A percentile compares a stretch with the other conserved stretches of the same genome.
Conservation (phyloP, 2,888 invertebrate species). For the Gonocerus acuteangulatus region DNA sequence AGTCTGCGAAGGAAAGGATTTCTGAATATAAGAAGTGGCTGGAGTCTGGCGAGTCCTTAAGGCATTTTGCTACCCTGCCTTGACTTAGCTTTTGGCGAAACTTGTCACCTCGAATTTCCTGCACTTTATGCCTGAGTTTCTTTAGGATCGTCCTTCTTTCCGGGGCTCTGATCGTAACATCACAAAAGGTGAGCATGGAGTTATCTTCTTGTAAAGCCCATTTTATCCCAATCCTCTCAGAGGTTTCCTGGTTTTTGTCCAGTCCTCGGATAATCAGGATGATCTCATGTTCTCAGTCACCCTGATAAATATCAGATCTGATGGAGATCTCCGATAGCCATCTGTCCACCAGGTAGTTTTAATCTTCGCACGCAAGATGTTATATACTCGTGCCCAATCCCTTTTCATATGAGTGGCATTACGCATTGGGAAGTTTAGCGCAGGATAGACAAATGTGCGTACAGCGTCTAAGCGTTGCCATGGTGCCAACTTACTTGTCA, state of each 20-base stretch:
- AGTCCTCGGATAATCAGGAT: too few species aligned
- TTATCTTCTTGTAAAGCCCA: background rate
- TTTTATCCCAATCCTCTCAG: background rate
- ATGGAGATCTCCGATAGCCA: background rate
- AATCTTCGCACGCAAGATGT: conserved; percentile 11
- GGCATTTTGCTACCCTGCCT: conserved; percentile 30
- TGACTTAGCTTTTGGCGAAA: conserved; percentile 26
- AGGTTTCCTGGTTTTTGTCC: too few species aligned
- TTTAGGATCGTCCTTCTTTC: background rate
- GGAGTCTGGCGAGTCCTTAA: conserved; percentile 12
- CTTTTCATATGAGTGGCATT: background rate
- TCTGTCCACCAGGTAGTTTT: conserved; percentile 11
- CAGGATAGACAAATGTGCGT: background rate
- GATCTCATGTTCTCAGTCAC: too few species aligned
- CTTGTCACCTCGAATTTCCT: background rate
- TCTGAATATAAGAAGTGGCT: conserved; percentile 34
- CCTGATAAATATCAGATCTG: too few species aligned
- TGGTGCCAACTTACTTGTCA: background rate
- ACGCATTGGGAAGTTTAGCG: conserved; percentile 12
- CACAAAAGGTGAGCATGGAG: background rate
- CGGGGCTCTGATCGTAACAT: background rate
- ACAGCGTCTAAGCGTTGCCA: background rate
- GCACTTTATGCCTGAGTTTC: background rate
- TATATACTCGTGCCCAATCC: conserved; percentile 17
- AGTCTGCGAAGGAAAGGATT: conserved; percentile 37